Conservation (phyloP, 2,888 invertebrate species). For the Belgica antarctica region DNA sequence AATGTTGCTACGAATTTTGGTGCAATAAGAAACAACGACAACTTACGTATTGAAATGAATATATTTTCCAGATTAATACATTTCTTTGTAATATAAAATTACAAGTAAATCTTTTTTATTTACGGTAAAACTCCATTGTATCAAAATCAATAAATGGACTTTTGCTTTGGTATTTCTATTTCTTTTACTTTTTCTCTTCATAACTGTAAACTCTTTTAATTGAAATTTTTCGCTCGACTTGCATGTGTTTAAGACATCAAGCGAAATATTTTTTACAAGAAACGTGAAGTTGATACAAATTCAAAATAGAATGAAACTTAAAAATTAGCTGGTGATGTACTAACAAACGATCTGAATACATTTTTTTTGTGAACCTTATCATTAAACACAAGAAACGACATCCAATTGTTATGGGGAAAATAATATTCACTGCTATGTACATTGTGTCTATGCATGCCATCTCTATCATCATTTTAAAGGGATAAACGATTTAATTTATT, state of each 20-base stretch:
- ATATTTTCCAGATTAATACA: conserved; percentile 32
- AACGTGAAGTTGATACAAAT: too few species aligned
- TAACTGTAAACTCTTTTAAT: too few species aligned
- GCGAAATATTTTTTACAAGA: conserved; percentile 15
- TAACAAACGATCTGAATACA: background rate
- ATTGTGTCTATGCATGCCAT: background rate
- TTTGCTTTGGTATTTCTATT: conserved; percentile 27
- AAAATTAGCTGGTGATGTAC: too few species aligned
- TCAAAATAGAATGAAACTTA: background rate
- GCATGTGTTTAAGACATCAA: background rate
- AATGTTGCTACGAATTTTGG: too few species aligned
- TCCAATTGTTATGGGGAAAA: background rate
- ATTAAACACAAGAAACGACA: background rate
- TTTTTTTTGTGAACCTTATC: background rate
- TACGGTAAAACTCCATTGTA: conserved; percentile 26
- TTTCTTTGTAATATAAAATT: conserved; percentile 27
- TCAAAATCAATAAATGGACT: conserved; percentile 29
- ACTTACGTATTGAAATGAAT: conserved; percentile 26
- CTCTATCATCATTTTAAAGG: background rate
- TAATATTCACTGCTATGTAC: background rate
- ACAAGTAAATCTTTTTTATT: conserved; percentile 1
- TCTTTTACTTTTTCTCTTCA: background rate
- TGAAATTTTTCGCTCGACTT: background rate
- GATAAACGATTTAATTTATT: conserved; percentile 18
- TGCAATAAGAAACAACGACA: too few species aligned